Base-by-base conservation (phyloP, 2,888 invertebrate genomes). In the Xestoiulus laeticollis region DNA sequence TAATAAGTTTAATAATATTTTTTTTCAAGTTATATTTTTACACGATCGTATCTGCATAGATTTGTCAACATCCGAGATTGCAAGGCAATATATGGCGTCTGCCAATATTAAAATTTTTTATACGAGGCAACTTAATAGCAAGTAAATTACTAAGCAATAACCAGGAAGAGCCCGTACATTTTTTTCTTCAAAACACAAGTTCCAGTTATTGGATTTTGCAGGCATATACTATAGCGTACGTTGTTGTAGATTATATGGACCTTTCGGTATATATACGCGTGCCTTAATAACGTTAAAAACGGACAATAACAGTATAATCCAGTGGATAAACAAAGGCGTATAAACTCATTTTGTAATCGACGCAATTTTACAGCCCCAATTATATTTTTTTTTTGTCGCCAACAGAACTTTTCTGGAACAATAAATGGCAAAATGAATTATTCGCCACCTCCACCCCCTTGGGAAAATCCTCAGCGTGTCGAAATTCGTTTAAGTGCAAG, bases 221-320 rank as follows among this genome's bases (percentile, higher is more conserved):
- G 59, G 19, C 48, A 48, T 48, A 16, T n/a, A n/a, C n/a, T n/a
- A n/a, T n/a, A n/a, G 48, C 48, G 16, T 48, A 48, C n/a, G n/a
- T 16, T 14, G 12, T 12, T 43, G 43, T 43, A 43, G 5, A 12
- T 12, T 12, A 43, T 43, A 43, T 43, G 43, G 59, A 5, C 59
- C 4, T 59, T 59, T 1, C 12, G 59, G 33, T 38, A 38, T 38
- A 38, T 6, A 6, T 38, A 68, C 68, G 26, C 68, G 26, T 68
- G 68, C 6, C 22, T 68, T 68, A 68, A 68, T 68, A 68, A 68
- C 68, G 68, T 68, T 68, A 68, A 68, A 68, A 68, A 68, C 26
- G 19, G 68, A 68, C 68, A 68, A 68, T 68, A 68, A 68, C 4
- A 68, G 68, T 68, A 38, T 38, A 38, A 38, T 38, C 2, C 33